Percentiles rank a stretch among this genome's conserved stretches.
Evolutionary conservation across 2,797 vertebrate genomes (phyloP).

Genomic region (Fundulus diaphanus): DNA sequence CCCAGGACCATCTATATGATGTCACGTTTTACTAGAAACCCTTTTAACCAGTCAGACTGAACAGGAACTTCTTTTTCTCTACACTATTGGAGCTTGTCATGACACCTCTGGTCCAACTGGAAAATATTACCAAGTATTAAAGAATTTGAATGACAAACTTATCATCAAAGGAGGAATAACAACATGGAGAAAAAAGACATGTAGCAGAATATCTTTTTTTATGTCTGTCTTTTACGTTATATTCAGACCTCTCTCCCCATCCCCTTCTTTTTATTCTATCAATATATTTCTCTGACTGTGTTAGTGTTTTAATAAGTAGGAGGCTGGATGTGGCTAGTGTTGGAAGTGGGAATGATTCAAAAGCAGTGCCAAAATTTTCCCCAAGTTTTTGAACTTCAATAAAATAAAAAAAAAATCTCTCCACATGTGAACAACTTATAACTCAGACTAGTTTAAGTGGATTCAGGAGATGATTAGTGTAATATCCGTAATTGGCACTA

Average conservation of each 20-base stretch:
- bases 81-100: conserved; percentile 64
- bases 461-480: conserved; percentile 78
- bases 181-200: conserved; percentile 78
- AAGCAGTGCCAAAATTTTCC: conserved; percentile 70
- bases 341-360: conserved; percentile 78
- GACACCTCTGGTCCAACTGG: conserved; percentile 65
- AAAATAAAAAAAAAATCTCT: conserved; percentile 63
- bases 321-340: conserved; percentile 85
- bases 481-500: conserved; percentile 87
- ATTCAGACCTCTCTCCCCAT: conserved; percentile 70
- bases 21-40: conserved; percentile 77
- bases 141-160: conserved; percentile 76
- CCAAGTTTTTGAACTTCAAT: conserved; percentile 63
- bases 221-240: conserved; percentile 74
- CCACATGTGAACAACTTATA: conserved; percentile 68
- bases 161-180: conserved; percentile 72
- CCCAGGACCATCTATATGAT: conserved; percentile 76
- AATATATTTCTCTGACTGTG: conserved; percentile 83
- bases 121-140: conserved; percentile 70
- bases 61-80: conserved; percentile 63
- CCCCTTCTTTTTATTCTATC: conserved; percentile 74
- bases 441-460: conserved; percentile 73
- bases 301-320: conserved; percentile 83
- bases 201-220: conserved; percentile 81
- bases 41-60: conserved; percentile 74